A percentile compares a stretch with the other conserved stretches of the same genome.
Conservation (phyloP, 2,797 vertebrate species). For the Allobates femoralis region DNA sequence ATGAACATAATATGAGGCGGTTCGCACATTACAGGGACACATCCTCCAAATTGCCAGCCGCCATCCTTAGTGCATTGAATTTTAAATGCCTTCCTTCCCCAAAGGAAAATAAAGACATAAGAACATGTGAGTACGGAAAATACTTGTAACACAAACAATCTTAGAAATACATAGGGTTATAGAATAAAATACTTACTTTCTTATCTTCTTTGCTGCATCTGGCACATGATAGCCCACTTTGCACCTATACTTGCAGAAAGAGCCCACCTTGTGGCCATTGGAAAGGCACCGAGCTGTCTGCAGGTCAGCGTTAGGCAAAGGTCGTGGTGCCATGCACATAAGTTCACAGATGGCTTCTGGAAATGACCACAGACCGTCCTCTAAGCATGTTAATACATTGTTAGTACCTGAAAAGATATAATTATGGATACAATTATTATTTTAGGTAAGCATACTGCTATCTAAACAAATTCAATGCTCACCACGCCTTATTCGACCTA, state of each 20-base stretch:
- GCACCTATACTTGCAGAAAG: constrained; percentile 97
- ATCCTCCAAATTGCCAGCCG: constrained; percentile 89
- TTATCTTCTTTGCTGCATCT: constrained; percentile 78
- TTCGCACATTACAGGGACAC: constrained; percentile 92
- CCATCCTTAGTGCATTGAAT: constrained; percentile 94
- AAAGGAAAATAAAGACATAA: constrained; percentile 51
- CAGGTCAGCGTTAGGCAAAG: constrained; percentile 87
- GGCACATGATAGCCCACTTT: constrained; percentile 92
- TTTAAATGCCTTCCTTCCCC: constrained; percentile 89
- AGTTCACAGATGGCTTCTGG: constrained; percentile 95
- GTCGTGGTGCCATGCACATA: constrained; percentile 88
- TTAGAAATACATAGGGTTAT: neutral
- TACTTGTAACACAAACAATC: neutral
- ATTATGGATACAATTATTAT: neutral
- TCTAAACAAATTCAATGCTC: neutral
- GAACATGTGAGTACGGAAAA: neutral
- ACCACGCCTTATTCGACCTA: too few species aligned
- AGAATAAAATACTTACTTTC: constrained; percentile 69
- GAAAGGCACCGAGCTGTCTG: constrained; percentile 89
- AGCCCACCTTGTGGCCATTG: constrained; percentile 93
- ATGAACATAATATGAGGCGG: constrained; percentile 90
- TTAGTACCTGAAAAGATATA: constrained; percentile 82
- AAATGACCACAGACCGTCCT: constrained; percentile 98
- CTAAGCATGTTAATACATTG: constrained; percentile 91
- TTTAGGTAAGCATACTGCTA: neutral